Evolutionary conservation across 1,140 invertebrate species (phyloP), one percentile per base, ranked within the genome.

Genomic region (Halotydeus destructor): DNA sequence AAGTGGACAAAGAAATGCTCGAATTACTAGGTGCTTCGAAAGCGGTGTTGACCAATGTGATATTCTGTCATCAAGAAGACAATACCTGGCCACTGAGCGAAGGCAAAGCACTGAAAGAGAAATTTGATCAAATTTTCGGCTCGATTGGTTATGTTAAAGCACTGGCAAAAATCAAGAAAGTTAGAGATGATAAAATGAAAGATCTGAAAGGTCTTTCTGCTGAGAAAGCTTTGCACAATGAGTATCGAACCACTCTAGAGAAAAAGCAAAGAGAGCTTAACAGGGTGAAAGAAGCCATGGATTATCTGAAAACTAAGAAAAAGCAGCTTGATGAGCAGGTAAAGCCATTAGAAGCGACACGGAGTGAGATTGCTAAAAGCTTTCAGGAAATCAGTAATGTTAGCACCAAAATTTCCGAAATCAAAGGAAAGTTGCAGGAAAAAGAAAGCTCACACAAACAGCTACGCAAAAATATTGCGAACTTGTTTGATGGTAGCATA

Each of bases 41-140:
- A 60, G 70, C 89, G 1, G 83, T 99, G 38, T 61, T 99, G 21
- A 86, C 88, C 54, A 80, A 88, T 63, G 93, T 99, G 0, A 78
- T 99, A 51, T 94, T 99, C 61, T 98, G 91, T 56, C 91, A 98
- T 60, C 93, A 98, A 70, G 93, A 98, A 61, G 88, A 97, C 45
- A 78, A 86, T 0, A 78, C 75, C 55, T 99, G 93, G 89, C 91
- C 93, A 2, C 63, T 97, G 26, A 80, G 86, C 60, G 83, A 93
- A 64, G 78, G 76, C 0, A 88, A 88, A 60, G 77, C 78, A 54
- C 64, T 99, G 0, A 99, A 98, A 58, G 74, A 84, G 39, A 78
- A 76, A 50, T 97, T 99, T 68, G 94, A 99, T 73, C 83, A 83
- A 34, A 97, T 99, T 45, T 98, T 99, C 68, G 85, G 88, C 51